phyloP scores from a whole-genome alignment of 1,140 invertebrate species.

The Micrasema longulum region DNA sequence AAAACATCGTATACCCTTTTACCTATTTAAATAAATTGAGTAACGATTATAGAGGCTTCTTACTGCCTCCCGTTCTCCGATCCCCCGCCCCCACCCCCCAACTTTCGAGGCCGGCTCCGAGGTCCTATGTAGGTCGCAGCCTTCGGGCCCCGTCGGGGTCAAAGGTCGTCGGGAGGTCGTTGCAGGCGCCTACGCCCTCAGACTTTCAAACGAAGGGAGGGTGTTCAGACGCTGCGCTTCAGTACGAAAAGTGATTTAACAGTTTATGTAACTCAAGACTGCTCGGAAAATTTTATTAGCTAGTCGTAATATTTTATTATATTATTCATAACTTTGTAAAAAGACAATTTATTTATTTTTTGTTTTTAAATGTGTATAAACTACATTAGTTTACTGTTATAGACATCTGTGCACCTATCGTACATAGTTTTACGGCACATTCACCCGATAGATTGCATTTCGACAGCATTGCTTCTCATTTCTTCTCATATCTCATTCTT shows the following conservation, averaged over 20 bases:
- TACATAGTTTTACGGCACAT: too few species aligned
- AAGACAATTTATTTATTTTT: too few species aligned
- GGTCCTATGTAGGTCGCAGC: constrained; percentile 43
- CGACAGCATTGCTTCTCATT: background rate
- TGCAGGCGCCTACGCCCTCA: constrained; percentile 25
- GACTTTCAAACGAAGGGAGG: background rate
- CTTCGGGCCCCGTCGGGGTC: constrained; percentile 42
- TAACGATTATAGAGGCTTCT: background rate
- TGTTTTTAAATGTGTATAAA: too few species aligned
- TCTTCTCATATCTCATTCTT: background rate
- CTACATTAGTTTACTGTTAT: background rate
- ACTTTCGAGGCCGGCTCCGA: background rate
- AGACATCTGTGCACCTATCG: background rate
- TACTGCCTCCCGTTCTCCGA: background rate
- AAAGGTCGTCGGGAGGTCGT: constrained; percentile 40
- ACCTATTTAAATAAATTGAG: background rate
- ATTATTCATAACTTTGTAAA: too few species aligned
- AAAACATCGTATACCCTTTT: too few species aligned
- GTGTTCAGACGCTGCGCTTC: constrained; percentile 1
- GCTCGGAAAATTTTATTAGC: too few species aligned
- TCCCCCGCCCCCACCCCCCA: background rate
- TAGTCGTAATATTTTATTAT: too few species aligned
- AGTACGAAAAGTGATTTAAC: background rate
- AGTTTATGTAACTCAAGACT: background rate
- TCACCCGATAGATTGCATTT: too few species aligned